Evolutionary conservation across 1,140 invertebrate species (phyloP), one percentile per base, ranked within the genome.

Genomic region (Spodoptera litura): DNA sequence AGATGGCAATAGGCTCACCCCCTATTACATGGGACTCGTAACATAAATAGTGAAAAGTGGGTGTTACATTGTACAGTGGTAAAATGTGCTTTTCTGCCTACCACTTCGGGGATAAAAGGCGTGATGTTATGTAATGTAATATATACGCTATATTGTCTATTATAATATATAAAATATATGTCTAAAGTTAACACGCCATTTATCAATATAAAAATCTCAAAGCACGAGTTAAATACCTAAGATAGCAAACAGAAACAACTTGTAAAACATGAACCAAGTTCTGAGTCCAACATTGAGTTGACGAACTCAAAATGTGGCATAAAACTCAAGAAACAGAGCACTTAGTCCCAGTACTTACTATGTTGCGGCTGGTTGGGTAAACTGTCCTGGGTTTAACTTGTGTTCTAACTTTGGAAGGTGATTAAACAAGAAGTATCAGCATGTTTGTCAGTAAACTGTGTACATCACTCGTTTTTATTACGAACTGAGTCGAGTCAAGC

Each of bases 381-480:
- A 73, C 15, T 73, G 56, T 73, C 56, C 56, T n/a, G 59, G 71
- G 52, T 27, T 58, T 64, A 56, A 59, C 71, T 73, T 73, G 27
- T 38, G 70, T 58, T 49, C 51, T 27, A 56, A 27, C 35, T 73
- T 73, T 58, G 56, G 49, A 59, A 73, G 71, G 71, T 73, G 56
- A 73, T 73, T 73, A 59, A 73, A 73, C 71, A 73, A 59, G 71
- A 58, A 73, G 71, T 56, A 59, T 58, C 56, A 73, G 59, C 71
- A 73, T 73, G 71, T 59, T 73, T 73, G 71, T 25, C 49, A 4
- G 35, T 15, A 73, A 73, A 73, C 71, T 73, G 53, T 49, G 53
- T 73, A 59, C 56, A 59, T 58, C 52, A 59, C 53, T 73, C 55
- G 71, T 73, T 73, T 73, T 73, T 73, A 59, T 73, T 68, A 68